A percentile compares a stretch with the other conserved stretches of the same genome.
phyloP scores from a whole-genome alignment of 2,113 vertebrate genomes.

The Xiphias gladius region DNA sequence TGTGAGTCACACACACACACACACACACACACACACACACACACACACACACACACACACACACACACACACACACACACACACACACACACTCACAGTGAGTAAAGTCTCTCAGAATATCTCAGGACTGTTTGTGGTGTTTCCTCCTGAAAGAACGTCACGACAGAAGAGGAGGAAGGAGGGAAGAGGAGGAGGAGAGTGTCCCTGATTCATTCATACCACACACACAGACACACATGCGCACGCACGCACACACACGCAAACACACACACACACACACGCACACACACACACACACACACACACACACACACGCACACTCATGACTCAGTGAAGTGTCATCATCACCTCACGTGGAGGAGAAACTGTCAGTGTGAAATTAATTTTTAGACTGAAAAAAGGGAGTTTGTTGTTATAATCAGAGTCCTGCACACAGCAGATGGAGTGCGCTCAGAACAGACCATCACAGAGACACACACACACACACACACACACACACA shows the following conservation, averaged over 20 bases:
- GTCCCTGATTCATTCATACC: conserved; percentile 80
- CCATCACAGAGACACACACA: neutral
- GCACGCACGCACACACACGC: conserved; percentile 47
- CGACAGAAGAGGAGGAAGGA: conserved; percentile 76
- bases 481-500: neutral
- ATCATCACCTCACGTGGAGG: conserved; percentile 76
- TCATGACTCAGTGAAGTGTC: conserved; percentile 67
- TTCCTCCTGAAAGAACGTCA: conserved; percentile 76
- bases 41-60: conserved; percentile 32
- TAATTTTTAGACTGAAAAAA: conserved; percentile 59
- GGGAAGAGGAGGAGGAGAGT: conserved; percentile 70
- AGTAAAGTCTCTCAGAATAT: conserved; percentile 70
- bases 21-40: conserved; percentile 30
- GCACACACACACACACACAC: conserved; percentile 47
- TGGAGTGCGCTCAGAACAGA: conserved; percentile 45
- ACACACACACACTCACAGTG: conserved; percentile 46
- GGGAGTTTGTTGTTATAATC: conserved; percentile 48
- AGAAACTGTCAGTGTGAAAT: conserved; percentile 69
- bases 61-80: conserved; percentile 41
- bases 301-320: conserved; percentile 25
- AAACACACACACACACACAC: conserved; percentile 43
- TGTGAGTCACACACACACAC: conserved; percentile 70
- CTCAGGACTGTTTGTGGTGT: conserved; percentile 74
- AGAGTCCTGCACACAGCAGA: conserved; percentile 55
- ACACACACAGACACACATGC: too few species aligned